Evolutionary conservation across 2,797 vertebrate genomes (phyloP).

Genomic region (Alectoris magna): DNA sequence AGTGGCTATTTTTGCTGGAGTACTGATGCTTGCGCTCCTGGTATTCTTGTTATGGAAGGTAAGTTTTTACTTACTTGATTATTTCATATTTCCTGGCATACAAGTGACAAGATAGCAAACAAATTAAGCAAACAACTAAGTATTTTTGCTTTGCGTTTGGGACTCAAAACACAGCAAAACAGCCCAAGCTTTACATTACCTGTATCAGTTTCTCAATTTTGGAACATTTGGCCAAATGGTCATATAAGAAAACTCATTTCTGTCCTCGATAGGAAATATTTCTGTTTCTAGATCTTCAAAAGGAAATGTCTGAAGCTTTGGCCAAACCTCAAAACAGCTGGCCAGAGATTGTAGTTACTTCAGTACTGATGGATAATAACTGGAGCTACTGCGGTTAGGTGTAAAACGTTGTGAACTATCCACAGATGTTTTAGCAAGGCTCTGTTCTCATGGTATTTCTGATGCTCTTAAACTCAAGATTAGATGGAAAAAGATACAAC

Average conservation of each 20-base stretch:
- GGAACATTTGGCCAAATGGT: background rate
- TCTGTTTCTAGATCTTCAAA: background rate
- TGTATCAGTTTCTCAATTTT: background rate
- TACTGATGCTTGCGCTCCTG: constrained; percentile 91
- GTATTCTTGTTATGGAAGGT: constrained; percentile 98
- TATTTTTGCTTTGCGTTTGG: background rate
- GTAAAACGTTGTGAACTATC: background rate
- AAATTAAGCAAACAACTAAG: background rate
- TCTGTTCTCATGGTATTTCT: background rate
- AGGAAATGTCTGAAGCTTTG: background rate
- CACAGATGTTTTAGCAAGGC: background rate
- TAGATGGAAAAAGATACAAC: background rate
- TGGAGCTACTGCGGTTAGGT: background rate
- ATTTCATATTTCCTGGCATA: background rate
- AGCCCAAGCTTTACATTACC: background rate
- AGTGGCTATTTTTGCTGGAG: constrained; percentile 90
- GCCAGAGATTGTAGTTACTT: background rate
- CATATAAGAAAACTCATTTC: accelerated
- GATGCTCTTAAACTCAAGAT: background rate
- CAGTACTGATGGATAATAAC: background rate
- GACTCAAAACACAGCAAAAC: background rate
- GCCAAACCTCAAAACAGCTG: background rate
- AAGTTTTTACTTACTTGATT: constrained; percentile 57
- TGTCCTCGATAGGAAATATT: background rate
- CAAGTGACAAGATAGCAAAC: background rate